These are phyloP conservation scores for Tarsius wallacei DNA, from an alignment of 2,797 vertebrate genomes.

Conservation along the genomic window DNA sequence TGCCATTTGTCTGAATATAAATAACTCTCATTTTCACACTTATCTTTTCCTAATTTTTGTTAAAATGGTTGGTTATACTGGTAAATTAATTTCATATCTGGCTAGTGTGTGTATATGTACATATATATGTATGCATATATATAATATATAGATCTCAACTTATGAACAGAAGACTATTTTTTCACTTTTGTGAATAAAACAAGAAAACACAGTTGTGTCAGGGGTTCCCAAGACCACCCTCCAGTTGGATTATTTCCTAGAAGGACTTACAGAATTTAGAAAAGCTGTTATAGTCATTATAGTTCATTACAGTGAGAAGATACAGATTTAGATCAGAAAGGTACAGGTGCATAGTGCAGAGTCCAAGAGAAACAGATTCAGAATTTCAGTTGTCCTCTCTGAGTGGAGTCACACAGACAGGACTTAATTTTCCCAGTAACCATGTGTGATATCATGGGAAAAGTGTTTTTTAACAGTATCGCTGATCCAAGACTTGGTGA, in stretches of 20 bases:
- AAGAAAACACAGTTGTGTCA: not conserved
- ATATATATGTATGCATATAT: not conserved
- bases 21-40: conserved; percentile 92
- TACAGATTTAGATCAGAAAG: conserved; percentile 60
- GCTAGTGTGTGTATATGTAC: conserved; percentile 49
- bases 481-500: not conserved
- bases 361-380: not conserved
- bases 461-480: conserved; percentile 4
- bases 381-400: not conserved
- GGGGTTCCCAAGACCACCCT: not conserved
- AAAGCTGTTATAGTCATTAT: conserved; percentile 1
- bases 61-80: conserved; percentile 88
- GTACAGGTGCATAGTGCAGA: not conserved
- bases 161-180: conserved; percentile 69
- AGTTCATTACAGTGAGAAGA: conserved; percentile 17
- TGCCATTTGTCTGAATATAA: conserved; percentile 92
- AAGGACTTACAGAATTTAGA: not conserved
- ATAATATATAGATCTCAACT: not conserved
- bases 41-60: conserved; percentile 89
- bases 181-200: conserved; percentile 56
- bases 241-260: conserved; percentile 18
- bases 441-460: not conserved
- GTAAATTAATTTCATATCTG: conserved; percentile 86
- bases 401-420: not conserved
- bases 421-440: conserved; percentile 25